phyloP scores from a whole-genome alignment of 2,113 vertebrate species.

The Zeus faber region DNA sequence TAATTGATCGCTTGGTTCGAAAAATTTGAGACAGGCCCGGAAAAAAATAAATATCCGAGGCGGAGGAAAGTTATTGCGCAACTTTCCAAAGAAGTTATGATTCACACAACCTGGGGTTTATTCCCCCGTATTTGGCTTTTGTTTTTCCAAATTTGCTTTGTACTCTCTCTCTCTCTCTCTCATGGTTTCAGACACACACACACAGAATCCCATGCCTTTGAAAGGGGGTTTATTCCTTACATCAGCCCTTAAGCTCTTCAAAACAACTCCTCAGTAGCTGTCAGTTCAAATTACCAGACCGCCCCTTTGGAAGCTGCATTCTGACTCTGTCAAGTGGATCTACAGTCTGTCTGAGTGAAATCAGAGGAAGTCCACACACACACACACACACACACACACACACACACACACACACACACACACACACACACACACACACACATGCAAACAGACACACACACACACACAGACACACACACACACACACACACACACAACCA shows the following conservation, averaged over 20 bases:
- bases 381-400: slow-evolving; percentile 2
- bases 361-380: slow-evolving; percentile 23
- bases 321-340: slow-evolving; percentile 53
- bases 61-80: too few species aligned
- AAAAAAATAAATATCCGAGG: too few species aligned
- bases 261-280: slow-evolving; percentile 62
- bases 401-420: slow-evolving; percentile 11
- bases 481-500: slow-evolving; percentile 22
- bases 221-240: too few species aligned
- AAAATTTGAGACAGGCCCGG: too few species aligned
- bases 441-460: slow-evolving; percentile 12
- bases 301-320: slow-evolving; percentile 35
- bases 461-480: slow-evolving; percentile 8
- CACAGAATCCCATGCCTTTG: slow-evolving; percentile 35
- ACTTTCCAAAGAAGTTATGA: too few species aligned
- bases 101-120: too few species aligned
- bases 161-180: too few species aligned
- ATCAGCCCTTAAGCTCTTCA: slow-evolving; percentile 60
- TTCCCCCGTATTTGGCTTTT: too few species aligned
- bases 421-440: slow-evolving; percentile 21
- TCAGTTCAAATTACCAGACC: slow-evolving; percentile 59
- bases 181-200: too few species aligned
- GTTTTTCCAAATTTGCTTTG: too few species aligned
- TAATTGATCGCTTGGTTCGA: too few species aligned
- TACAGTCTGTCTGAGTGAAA: slow-evolving; percentile 54